Percentiles rank a stretch among this genome's conserved stretches.
phyloP scores from a whole-genome alignment of 2,797 vertebrate genomes.

The Enteromius trimaculatus region DNA sequence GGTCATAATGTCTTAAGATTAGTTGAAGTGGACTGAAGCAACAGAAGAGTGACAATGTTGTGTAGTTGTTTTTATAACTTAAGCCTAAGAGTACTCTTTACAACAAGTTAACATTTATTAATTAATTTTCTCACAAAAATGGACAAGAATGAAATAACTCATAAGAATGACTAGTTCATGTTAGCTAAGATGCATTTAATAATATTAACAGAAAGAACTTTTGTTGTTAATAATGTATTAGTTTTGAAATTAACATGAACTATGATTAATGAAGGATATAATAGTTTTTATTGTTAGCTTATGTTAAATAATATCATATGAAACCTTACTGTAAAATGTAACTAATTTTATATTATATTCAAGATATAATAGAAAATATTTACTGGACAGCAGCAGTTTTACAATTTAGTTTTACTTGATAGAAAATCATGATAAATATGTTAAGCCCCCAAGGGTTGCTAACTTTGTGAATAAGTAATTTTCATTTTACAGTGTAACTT shows the following conservation, averaged over 20 bases:
- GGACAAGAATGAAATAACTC: neutral
- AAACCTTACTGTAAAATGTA: neutral
- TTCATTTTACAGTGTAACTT: neutral
- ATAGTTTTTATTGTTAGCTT: neutral
- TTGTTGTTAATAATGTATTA: neutral
- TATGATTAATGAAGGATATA: neutral
- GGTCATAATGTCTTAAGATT: neutral
- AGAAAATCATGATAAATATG: neutral
- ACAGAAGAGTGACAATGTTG: neutral
- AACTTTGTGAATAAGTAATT: neutral
- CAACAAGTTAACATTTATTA: neutral
- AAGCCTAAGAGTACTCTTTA: neutral
- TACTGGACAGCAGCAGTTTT: neutral
- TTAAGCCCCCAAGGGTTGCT: too few relatives aligned
- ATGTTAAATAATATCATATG: neutral
- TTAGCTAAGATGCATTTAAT: neutral
- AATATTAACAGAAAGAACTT: neutral
- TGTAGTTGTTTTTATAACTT: neutral
- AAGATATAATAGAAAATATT: neutral
- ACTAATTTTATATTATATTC: neutral
- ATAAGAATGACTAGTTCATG: neutral
- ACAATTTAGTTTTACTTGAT: neutral
- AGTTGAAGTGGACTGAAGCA: neutral
- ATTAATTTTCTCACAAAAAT: neutral
- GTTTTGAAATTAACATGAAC: neutral